A percentile compares a stretch with the other conserved stretches of the same genome.
Evolutionary conservation across 1,140 invertebrate species (phyloP).

Genomic region (Cydia splendana): DNA sequence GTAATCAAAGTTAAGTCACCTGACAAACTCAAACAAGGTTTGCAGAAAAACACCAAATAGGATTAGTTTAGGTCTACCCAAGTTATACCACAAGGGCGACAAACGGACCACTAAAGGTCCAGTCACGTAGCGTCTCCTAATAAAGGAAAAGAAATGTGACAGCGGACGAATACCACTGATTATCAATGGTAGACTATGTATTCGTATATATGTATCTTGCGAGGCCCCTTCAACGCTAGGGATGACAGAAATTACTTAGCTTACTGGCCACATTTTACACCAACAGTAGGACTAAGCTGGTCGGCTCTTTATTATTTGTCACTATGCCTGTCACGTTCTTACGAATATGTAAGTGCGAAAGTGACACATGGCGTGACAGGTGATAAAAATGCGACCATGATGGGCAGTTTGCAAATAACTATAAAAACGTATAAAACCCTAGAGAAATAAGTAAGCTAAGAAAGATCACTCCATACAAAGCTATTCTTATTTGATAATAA

Average conservation of each 20-base stretch:
- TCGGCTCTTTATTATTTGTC: too few species aligned
- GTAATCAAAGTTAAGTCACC: neutral
- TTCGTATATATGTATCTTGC: neutral
- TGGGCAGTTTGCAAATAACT: too few species aligned
- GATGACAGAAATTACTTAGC: neutral
- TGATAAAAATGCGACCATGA: too few species aligned
- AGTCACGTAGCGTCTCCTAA: neutral
- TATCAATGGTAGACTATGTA: neutral
- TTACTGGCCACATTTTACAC: too few species aligned
- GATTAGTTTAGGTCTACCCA: neutral
- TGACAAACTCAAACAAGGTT: neutral
- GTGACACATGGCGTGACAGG: too few species aligned
- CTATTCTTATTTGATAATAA: too few species aligned
- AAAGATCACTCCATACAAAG: too few species aligned
- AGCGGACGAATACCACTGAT: neutral
- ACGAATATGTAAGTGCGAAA: too few species aligned
- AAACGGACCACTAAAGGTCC: neutral
- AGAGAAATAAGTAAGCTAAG: too few species aligned
- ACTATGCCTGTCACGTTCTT: too few species aligned
- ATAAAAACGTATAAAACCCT: too few species aligned
- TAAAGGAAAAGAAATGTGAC: conserved; percentile 14
- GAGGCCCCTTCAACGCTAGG: neutral
- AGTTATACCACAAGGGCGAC: neutral
- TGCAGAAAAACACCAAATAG: conserved; percentile 4
- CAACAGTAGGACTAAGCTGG: too few species aligned